Evolutionary conservation across 2,797 vertebrate genomes (phyloP).

Genomic region (Sebastes dallii): DNA sequence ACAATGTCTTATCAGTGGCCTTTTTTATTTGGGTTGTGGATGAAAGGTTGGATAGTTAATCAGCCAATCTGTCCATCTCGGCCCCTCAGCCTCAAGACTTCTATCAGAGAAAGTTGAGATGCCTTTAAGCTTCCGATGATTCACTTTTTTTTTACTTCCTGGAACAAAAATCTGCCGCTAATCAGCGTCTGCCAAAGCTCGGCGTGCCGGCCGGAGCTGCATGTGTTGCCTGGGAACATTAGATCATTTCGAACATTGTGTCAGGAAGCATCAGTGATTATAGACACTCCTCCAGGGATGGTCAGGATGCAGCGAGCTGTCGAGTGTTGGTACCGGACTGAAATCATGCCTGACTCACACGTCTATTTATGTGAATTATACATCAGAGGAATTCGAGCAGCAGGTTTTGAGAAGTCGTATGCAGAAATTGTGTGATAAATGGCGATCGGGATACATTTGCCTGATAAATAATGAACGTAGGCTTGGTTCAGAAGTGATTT

Average conservation of each 20-base stretch:
- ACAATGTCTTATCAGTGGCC: slow-evolving; percentile 17
- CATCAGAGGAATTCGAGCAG: neutral
- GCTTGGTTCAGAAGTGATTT: neutral
- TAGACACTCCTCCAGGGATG: neutral
- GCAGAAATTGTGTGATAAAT: neutral
- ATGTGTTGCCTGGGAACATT: slow-evolving; percentile 43
- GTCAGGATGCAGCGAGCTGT: neutral
- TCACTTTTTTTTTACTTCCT: slow-evolving; percentile 14
- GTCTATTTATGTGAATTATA: slow-evolving; percentile 11
- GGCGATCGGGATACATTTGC: neutral
- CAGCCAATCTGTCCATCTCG: slow-evolving; percentile 41
- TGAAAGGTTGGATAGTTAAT: slow-evolving; percentile 33
- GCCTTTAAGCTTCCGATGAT: slow-evolving; percentile 23
- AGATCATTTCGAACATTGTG: slow-evolving; percentile 17
- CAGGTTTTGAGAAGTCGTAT: neutral
- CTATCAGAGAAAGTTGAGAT: slow-evolving; percentile 2
- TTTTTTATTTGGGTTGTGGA: slow-evolving; percentile 11
- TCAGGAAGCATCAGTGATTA: slow-evolving; percentile 32
- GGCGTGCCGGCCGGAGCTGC: slow-evolving; percentile 4
- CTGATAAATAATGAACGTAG: neutral
- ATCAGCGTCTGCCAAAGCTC: slow-evolving; percentile 29
- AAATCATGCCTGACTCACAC: slow-evolving; percentile 4
- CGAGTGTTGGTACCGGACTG: neutral
- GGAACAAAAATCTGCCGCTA: slow-evolving; percentile 20
- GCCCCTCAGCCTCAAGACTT: slow-evolving; percentile 4